Conservation (phyloP, 2,113 vertebrate genomes). For the Mobula birostris region DNA sequence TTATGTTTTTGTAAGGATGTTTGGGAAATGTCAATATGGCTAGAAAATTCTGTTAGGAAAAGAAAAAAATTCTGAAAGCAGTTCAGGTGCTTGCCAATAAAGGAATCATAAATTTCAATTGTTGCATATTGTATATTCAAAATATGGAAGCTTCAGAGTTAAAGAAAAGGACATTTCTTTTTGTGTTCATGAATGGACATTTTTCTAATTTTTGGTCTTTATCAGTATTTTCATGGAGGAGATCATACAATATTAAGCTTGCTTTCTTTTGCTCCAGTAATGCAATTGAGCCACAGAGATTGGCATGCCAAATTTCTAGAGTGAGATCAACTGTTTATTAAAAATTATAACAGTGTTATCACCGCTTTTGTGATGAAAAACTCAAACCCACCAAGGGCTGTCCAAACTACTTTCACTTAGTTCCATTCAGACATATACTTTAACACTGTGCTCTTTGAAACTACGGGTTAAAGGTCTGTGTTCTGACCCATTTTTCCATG, state of each 20-base stretch:
- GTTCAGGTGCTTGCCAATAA: neutral
- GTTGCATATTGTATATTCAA: neutral
- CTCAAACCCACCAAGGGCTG: neutral
- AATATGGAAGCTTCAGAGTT: neutral
- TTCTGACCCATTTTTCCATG: neutral
- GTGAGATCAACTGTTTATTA: neutral
- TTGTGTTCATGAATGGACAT: neutral
- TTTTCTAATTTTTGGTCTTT: too few relatives aligned
- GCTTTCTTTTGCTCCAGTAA: neutral
- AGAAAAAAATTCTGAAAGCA: neutral
- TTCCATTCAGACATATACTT: neutral
- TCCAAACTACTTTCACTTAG: neutral
- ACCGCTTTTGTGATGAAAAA: neutral
- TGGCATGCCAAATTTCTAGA: neutral
- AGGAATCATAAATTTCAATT: neutral
- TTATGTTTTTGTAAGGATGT: neutral
- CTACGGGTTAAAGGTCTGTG: neutral
- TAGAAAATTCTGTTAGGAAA: neutral
- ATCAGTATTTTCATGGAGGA: neutral
- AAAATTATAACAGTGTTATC: neutral
- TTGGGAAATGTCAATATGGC: neutral
- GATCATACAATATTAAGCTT: neutral
- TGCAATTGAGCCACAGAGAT: too few relatives aligned
- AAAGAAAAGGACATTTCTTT: neutral
- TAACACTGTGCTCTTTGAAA: neutral